Evolutionary conservation across 2,888 invertebrate species (phyloP), one percentile per base, ranked within the genome.

Genomic region (Pogonocherus hispidulus): DNA sequence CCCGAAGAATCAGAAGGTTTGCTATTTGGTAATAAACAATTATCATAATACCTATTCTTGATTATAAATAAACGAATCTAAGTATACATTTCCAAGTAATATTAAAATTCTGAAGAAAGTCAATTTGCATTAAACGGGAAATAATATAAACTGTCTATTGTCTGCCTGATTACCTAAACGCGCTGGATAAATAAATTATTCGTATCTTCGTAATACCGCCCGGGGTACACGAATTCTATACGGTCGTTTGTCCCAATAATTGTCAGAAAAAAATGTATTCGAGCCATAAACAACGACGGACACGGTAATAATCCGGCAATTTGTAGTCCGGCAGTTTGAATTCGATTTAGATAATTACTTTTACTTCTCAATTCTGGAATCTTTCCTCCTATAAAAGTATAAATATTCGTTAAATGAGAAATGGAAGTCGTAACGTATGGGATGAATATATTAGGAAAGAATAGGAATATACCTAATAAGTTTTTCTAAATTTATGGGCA

Each of bases 51-150:
- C n/a, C n/a, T n/a, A n/a, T n/a, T n/a, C n/a, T n/a, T n/a, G n/a
- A n/a, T n/a, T n/a, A n/a, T n/a, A n/a, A n/a, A n/a, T n/a, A n/a
- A n/a, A n/a, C n/a, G n/a, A n/a, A n/a, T n/a, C n/a, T n/a, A n/a
- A n/a, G n/a, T n/a, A n/a, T n/a, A n/a, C n/a, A n/a, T n/a, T n/a
- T n/a, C n/a, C n/a, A n/a, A n/a, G n/a, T n/a, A n/a, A n/a, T n/a
- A n/a, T n/a, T n/a, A n/a, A n/a, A n/a, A n/a, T n/a, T n/a, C n/a
- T n/a, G n/a, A n/a, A n/a, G n/a, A n/a, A n/a, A n/a, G n/a, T n/a
- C n/a, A 62, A 62, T 62, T 62, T 62, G 14, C 62, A 62, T 51
- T 37, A 37, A 51, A 14, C 32, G 27, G 37, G 27, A 37, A 62
- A 20, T 51, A 37, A 62, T 51, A 20, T 23, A 37, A 16, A 51